Conservation (phyloP, 53 echinoderm and acorn worm species). For the Patiria pectinifera region DNA sequence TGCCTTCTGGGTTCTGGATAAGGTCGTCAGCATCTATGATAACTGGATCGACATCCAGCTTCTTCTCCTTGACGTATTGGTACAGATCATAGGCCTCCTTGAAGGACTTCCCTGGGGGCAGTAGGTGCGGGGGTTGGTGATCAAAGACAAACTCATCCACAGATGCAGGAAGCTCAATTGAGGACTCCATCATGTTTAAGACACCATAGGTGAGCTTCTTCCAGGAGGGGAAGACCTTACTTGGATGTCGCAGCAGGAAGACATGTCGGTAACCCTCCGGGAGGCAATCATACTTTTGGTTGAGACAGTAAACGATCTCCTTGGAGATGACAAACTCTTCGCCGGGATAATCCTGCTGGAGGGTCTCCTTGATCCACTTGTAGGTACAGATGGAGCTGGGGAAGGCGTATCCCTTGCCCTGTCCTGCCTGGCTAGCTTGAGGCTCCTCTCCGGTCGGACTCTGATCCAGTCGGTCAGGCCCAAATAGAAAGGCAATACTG, state of each 20-base stretch:
- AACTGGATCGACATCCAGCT: constrained; percentile 25
- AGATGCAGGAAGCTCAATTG: background rate
- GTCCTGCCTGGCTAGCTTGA: background rate
- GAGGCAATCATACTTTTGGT: constrained; percentile 14
- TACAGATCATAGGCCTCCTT: constrained; percentile 17
- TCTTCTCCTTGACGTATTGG: constrained; percentile 17
- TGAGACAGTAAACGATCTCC: constrained; percentile 36
- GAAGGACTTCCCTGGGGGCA: constrained; percentile 23
- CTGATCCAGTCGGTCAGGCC: constrained; percentile 19
- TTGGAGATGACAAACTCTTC: constrained; percentile 29
- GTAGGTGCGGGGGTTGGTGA: background rate
- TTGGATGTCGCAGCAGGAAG: constrained; percentile 39
- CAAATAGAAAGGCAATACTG: constrained; percentile 20
- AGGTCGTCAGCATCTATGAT: constrained; percentile 44
- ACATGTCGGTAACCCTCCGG: constrained; percentile 32
- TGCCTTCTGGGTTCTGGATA: background rate
- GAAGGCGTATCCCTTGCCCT: constrained; percentile 13
- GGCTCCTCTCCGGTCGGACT: background rate
- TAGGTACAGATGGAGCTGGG: constrained; percentile 32
- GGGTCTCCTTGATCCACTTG: constrained; percentile 31
- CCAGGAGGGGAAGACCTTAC: constrained; percentile 53
- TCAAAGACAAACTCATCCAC: constrained; percentile 33
- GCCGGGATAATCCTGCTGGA: constrained; percentile 29
- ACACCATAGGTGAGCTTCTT: constrained; percentile 22
- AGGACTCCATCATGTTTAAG: too few relatives aligned